Evolutionary conservation across 2,888 invertebrate genomes (phyloP), one percentile per base, ranked within the genome.

Genomic region (Platycheirus albimanus): DNA sequence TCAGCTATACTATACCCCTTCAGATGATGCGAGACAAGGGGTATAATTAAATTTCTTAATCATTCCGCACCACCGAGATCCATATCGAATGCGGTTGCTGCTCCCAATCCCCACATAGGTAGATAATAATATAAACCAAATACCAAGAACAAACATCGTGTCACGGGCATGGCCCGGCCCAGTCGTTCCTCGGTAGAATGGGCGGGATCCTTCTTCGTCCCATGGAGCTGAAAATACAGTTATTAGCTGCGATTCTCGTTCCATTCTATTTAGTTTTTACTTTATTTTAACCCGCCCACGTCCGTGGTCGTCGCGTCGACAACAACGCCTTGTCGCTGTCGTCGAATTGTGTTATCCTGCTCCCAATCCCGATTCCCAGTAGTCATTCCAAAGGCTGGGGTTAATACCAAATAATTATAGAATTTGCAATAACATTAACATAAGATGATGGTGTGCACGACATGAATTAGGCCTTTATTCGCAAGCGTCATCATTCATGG

Each of bases 41-140:
- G 63, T 63, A 33, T 80, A 80, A 80, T 80, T 75, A 70, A 80
- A 80, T 75, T 69, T 80, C 79, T 80, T 75, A 80, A 75, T 64
- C 69, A 69, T 74, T 74, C 74, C 51, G 45, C 66, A 43, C 58
- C 67, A 63, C 58, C 47, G 28, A 61, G 61, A 70, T 80, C 49
- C 19, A 13, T 58, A 74, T 72, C 66, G 47, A 61, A 49, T 56
- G 66, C 47, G 54, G 47, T 52, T 52, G 20, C 7, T 13, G 0
- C 17, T 5, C 30, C 24, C 20, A 11, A 8, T 4, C 8, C 13
- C 13, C 36, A 4, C 28, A 36, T 5, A 45, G 24, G 3, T 24
- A n/a, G n/a, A n/a, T n/a, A n/a, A n/a, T n/a, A n/a, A n/a, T n/a
- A n/a, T n/a, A n/a, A n/a, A n/a, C 30, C 38, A 69, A 61, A 36